Conservation (phyloP, 2,888 invertebrate species). For the Ctena decussata region DNA sequence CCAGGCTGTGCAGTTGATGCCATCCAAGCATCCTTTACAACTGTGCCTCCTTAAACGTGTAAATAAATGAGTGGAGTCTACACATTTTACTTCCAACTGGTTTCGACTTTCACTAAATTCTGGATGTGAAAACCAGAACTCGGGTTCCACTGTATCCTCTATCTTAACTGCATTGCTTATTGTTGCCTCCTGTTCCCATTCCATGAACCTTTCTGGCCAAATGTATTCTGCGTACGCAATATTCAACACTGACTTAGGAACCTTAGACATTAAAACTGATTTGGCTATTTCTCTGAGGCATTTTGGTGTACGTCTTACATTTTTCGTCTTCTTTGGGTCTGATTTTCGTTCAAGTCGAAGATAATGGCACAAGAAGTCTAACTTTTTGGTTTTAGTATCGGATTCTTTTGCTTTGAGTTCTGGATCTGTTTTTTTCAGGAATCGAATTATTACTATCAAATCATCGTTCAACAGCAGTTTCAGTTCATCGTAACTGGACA, state of each 20-base stretch:
- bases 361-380: neutral
- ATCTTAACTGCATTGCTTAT: neutral
- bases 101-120: conserved; percentile 39
- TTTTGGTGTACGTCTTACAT: neutral
- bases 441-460: conserved; percentile 29
- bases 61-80: conserved; percentile 56
- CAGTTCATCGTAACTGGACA: conserved; percentile 1
- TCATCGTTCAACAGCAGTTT: conserved; percentile 31
- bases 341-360: conserved; percentile 4
- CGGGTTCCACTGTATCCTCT: neutral
- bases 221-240: neutral
- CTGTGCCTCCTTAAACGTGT: conserved; percentile 45
- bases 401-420: conserved; percentile 37
- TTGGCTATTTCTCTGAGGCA: conserved; percentile 23
- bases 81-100: conserved; percentile 57
- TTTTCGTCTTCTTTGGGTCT: neutral
- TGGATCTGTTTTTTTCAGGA: conserved; percentile 44
- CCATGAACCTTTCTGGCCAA: neutral
- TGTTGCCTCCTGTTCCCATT: neutral
- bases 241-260: neutral
- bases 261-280: conserved; percentile 19
- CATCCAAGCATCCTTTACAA: conserved; percentile 51
- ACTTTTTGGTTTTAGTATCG: conserved; percentile 23
- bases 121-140: conserved; percentile 39
- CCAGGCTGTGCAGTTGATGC: conserved; percentile 42